Base-by-base conservation (phyloP, 2,888 invertebrate genomes). In the Asteroscopus sphinx region DNA sequence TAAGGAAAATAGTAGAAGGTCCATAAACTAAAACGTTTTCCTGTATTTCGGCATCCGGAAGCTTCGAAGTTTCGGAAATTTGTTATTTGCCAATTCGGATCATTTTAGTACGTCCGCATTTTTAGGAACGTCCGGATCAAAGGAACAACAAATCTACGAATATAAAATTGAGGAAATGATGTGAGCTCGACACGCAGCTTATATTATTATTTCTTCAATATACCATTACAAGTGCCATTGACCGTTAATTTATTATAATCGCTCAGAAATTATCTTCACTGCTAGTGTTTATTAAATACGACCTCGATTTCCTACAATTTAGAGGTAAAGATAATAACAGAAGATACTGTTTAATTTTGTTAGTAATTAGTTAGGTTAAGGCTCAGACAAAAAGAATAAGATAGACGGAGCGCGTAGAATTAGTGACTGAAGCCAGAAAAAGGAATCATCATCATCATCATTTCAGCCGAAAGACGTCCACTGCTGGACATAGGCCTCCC, bases 221-320 rank as follows among this genome's bases (percentile, higher is more conserved):
- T 8, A 25, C 3, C 17, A n/a, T n/a, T n/a, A n/a, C n/a, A n/a
- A 6, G 37, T 11, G 56, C 16, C 30, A 36, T 48, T 52, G 73
- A 48, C 61, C 68, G 49, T 25, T 68, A 46, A 47, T 51, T 51
- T 49, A 47, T 45, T 49, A 44, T 36, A 53, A 45, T 45, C 46
- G 37, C n/a, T 44, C 42, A 48, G 52, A 52, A 44, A 44, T 6
- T 35, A 47, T 41, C 16, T 46, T 21, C 12, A 39, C 28, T 52
- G 44, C 36, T 15, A 28, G 35, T 62, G 42, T 73, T 58, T 53
- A 73, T n/a, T n/a, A n/a, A n/a, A n/a, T 46, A 13, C 15, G 51
- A 58, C 63, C 74, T 37, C 40, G 16, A 59, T 69, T 62, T 51
- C 12, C 6, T 26, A 25, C 12, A 48, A 25, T 39, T 46, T 21